A percentile compares a stretch with the other conserved stretches of the same genome.
phyloP scores from a whole-genome alignment of 2,888 invertebrate genomes.

The Drosophila stalkeri region DNA sequence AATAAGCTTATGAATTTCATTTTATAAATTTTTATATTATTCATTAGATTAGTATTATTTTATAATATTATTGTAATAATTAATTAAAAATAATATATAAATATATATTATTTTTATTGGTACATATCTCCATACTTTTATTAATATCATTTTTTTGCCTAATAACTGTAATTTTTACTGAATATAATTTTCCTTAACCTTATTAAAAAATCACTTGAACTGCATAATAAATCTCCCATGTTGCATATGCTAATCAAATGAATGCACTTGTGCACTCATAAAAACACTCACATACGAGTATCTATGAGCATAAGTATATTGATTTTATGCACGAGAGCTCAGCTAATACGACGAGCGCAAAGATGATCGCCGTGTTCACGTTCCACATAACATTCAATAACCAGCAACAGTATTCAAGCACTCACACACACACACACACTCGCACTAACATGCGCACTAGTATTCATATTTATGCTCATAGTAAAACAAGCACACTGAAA shows the following conservation, averaged over 20 bases:
- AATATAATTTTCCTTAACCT: background rate
- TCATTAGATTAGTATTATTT: background rate
- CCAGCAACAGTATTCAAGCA: slow-evolving; percentile 21
- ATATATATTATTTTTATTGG: background rate
- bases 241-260: slow-evolving; percentile 28
- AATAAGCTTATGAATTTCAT: background rate
- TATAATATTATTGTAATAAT: background rate
- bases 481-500: slow-evolving; percentile 54
- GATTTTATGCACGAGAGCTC: slow-evolving; percentile 70
- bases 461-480: slow-evolving; percentile 36
- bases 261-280: slow-evolving; percentile 19
- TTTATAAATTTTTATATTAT: background rate
- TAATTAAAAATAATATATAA: background rate
- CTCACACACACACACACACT: slow-evolving; percentile 1
- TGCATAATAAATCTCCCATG: slow-evolving; percentile 1
- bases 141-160: background rate
- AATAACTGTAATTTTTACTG: background rate
- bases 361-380: slow-evolving; percentile 47
- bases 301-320: slow-evolving; percentile 42
- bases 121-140: no score
- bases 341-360: slow-evolving; percentile 29
- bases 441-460: background rate
- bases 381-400: slow-evolving; percentile 67
- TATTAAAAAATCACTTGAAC: background rate
- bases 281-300: slow-evolving; percentile 1